A percentile compares a stretch with the other conserved stretches of the same genome.
Evolutionary conservation across 92 coral and sea anemone genomes (phyloP).

Genomic region (Epizoanthus scotinus): DNA sequence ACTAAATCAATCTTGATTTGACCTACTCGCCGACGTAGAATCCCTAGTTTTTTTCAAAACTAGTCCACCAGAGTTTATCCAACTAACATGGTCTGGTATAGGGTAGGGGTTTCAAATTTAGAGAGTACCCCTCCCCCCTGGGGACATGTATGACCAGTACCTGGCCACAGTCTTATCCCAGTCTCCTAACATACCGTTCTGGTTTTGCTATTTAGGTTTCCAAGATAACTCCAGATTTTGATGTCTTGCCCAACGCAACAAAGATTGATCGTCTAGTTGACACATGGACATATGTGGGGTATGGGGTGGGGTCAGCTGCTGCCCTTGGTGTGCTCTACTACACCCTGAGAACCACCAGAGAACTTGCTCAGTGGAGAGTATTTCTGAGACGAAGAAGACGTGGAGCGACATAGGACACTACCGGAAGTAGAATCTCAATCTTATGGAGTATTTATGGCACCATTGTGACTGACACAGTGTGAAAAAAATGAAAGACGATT

Average conservation of each 20-base stretch:
- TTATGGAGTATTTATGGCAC: too few species aligned
- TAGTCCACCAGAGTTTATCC: too few species aligned
- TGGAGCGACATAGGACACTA: conserved; percentile 9
- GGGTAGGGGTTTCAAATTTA: too few species aligned
- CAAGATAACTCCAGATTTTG: conserved; percentile 67
- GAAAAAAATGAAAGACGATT: too few species aligned
- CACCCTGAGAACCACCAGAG: conserved; percentile 78
- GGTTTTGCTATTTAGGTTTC: conserved; percentile 32
- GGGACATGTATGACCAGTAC: too few species aligned
- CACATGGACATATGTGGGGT: conserved; percentile 90
- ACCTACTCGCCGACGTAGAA: too few species aligned
- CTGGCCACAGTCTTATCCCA: not conserved
- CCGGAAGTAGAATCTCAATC: too few species aligned
- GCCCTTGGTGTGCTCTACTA: conserved; percentile 78
- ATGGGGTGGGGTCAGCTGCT: conserved; percentile 70
- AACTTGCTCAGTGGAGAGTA: conserved; percentile 88
- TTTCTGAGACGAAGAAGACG: conserved; percentile 72
- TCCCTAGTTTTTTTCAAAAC: too few species aligned
- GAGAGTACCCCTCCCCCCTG: too few species aligned
- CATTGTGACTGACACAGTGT: too few species aligned
- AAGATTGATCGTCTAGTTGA: conserved; percentile 81
- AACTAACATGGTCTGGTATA: too few species aligned
- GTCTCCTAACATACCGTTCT: not conserved
- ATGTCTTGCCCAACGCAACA: conserved; percentile 92
- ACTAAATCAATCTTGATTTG: too few species aligned